Evolutionary conservation across 2,888 invertebrate species (phyloP), one percentile per base, ranked within the genome.

Genomic region (Eulithis testata): DNA sequence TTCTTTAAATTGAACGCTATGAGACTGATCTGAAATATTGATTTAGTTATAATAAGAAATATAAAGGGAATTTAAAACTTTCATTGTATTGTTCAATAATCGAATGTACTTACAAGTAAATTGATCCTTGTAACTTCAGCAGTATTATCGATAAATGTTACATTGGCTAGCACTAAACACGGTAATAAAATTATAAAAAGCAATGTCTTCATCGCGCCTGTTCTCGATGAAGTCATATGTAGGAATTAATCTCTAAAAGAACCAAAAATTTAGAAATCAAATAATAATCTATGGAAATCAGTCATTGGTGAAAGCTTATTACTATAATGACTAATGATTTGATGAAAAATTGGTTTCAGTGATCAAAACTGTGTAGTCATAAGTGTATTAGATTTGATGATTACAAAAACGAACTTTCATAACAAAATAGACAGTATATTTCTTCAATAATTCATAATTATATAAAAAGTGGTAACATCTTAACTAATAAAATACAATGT

Each of bases 11-110:
- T 86, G 2, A 60, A 56, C 11, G 60, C 69, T 3, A 88, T 75
- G 60, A 90, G 72, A 36, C 86, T 78, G 4, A 73, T 75, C 90
- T 91, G 84, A 57, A 84, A 82, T n/a, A 61, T 65, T 11, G 9
- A 8, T 40, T 40, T 31, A 5, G 31, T 31, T 31, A 31, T 5
- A 31, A 6, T 31, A 31, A 31, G 4, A 31, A 31, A 31, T 31
- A 31, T 31, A 31, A 31, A 31, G 31, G 21, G 21, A 21, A 31
- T 31, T 31, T 31, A 2, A 21, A 21, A 21, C 21, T 21, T 3
- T 31, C 31, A 40, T 40, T 40, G 2, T 40, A 7, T 40, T 40
- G 9, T 9, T 8, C 9, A 9, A 40, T 40, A 1, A 40, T 8
- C 8, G 1, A 9, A 31, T 36, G 8, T 49, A 62, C 66, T 66